phyloP scores from a whole-genome alignment of 2,113 vertebrate species.

The Pelusios castaneus region DNA sequence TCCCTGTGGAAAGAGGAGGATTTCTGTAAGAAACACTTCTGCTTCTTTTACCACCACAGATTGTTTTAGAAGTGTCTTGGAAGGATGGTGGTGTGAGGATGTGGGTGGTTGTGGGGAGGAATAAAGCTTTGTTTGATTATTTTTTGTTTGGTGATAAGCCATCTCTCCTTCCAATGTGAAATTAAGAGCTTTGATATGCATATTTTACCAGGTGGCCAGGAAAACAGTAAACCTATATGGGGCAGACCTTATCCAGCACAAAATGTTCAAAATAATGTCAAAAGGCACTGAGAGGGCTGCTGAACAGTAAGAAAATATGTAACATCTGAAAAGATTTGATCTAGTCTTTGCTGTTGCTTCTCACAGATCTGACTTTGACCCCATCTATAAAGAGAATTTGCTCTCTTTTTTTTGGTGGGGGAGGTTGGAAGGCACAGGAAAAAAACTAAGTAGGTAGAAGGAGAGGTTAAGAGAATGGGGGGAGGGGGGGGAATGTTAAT shows the following conservation, averaged over 20 bases:
- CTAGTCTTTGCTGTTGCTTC: not conserved
- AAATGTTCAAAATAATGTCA: slow-evolving; percentile 10
- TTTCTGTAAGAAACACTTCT: slow-evolving; percentile 69
- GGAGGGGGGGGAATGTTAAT: slow-evolving; percentile 42
- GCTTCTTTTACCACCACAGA: slow-evolving; percentile 61
- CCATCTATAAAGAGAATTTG: slow-evolving; percentile 35
- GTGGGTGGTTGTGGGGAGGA: not conserved
- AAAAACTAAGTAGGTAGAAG: slow-evolving; percentile 2
- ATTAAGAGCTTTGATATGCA: slow-evolving; percentile 50
- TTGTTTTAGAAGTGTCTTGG: slow-evolving; percentile 63
- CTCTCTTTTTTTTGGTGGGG: slow-evolving; percentile 1
- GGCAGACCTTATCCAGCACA: not conserved
- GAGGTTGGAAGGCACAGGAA: not conserved
- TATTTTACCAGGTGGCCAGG: slow-evolving; percentile 48
- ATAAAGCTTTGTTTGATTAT: slow-evolving; percentile 60
- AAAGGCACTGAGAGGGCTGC: not conserved
- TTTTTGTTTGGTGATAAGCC: slow-evolving; percentile 1
- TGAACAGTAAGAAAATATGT: not conserved
- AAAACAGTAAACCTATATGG: slow-evolving; percentile 34
- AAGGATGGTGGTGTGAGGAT: not conserved
- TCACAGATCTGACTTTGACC: slow-evolving; percentile 28
- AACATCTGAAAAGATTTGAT: not conserved
- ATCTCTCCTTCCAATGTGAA: slow-evolving; percentile 40
- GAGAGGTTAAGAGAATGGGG: slow-evolving; percentile 33
- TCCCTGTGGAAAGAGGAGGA: slow-evolving; percentile 61